Conservation (phyloP, 2,888 invertebrate species). For the Macrostomum cliftonense region DNA sequence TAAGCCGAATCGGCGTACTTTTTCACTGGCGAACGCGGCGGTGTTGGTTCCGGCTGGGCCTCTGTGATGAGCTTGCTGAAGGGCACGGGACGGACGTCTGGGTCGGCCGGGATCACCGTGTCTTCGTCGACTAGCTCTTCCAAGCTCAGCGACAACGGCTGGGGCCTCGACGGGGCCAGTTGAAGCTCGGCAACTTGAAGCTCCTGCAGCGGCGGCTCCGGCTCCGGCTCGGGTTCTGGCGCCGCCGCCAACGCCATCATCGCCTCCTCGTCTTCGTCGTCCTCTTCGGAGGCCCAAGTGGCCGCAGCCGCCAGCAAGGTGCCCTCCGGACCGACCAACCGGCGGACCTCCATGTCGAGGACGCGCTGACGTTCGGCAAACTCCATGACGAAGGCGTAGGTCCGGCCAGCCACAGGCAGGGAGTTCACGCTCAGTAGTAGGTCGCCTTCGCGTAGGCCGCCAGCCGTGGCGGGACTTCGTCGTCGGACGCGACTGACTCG, state of each 20-base stretch:
- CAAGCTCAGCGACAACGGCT: too few species aligned
- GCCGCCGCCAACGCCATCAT: background rate
- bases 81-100: too few species aligned
- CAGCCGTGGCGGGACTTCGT: conserved; percentile 12
- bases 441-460: conserved; percentile 31
- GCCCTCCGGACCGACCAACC: background rate
- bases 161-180: too few species aligned
- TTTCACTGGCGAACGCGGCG: conserved; percentile 22
- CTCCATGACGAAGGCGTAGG: conserved; percentile 29
- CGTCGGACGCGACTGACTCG: conserved; percentile 22
- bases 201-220: background rate
- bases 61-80: background rate
- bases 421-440: conserved; percentile 30
- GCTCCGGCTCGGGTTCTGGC: background rate
- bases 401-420: conserved; percentile 20
- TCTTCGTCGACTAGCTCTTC: too few species aligned
- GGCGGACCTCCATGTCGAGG: background rate
- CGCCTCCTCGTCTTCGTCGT: background rate
- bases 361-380: conserved; percentile 24
- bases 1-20: conserved; percentile 35
- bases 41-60: background rate
- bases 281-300: background rate
- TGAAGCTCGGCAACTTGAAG: too few species aligned
- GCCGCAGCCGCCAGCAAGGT: background rate
- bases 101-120: too few species aligned